Evolutionary conservation across 2,797 vertebrate genomes (phyloP).

Genomic region (Masticophis lateralis): DNA sequence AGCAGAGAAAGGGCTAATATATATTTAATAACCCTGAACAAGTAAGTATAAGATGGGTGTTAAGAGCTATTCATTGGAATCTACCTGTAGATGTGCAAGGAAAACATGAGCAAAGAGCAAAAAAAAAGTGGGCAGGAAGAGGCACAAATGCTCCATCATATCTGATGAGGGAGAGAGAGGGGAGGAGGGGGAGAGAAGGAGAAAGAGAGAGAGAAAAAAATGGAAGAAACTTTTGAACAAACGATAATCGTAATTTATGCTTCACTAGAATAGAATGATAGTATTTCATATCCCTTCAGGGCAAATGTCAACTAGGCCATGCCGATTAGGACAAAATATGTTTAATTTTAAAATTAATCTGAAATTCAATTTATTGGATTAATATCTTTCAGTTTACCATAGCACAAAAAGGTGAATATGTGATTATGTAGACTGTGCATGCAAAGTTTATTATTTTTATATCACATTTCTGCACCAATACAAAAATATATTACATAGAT

Average conservation of each 20-base stretch:
- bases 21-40: constrained; percentile 62
- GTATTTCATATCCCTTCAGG: background rate
- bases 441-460: constrained; percentile 40
- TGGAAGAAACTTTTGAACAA: background rate
- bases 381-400: constrained; percentile 42
- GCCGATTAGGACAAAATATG: constrained; percentile 40
- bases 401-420: constrained; percentile 44
- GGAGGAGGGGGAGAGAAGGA: background rate
- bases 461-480: constrained; percentile 52
- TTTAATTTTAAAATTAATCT: constrained; percentile 37
- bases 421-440: constrained; percentile 34
- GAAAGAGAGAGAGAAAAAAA: background rate
- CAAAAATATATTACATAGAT: constrained; percentile 41
- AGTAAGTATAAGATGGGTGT: constrained; percentile 63
- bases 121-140: constrained; percentile 58
- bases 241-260: background rate
- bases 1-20: constrained; percentile 59
- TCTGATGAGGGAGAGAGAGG: background rate
- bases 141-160: constrained; percentile 50
- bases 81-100: constrained; percentile 17
- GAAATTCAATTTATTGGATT: constrained; percentile 49
- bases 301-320: background rate
- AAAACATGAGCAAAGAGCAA: constrained; percentile 37
- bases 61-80: constrained; percentile 64
- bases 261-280: background rate